phyloP scores from a whole-genome alignment of 2,113 vertebrate species.

The Hucho hucho region DNA sequence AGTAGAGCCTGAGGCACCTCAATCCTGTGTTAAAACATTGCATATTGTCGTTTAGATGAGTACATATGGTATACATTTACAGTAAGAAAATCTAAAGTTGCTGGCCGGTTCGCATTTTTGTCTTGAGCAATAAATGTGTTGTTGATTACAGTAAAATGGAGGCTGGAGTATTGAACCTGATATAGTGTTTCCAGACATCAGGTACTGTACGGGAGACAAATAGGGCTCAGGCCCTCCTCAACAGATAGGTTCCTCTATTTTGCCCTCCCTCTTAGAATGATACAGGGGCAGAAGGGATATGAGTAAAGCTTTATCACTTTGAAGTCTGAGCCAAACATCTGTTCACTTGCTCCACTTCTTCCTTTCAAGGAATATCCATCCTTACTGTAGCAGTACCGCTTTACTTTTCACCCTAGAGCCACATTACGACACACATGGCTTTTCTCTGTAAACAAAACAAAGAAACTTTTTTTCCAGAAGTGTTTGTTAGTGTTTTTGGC shows the following conservation, averaged over 20 bases:
- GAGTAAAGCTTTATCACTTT: constrained; percentile 47
- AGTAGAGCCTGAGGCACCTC: background rate
- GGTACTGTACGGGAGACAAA: constrained; percentile 47
- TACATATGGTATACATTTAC: background rate
- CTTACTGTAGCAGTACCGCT: background rate
- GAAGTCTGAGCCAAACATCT: constrained; percentile 58
- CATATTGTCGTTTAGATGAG: background rate
- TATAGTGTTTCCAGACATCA: constrained; percentile 62
- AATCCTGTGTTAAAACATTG: background rate
- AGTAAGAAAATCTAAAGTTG: background rate
- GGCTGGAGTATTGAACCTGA: constrained; percentile 49
- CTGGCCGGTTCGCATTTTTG: background rate
- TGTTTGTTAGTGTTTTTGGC: background rate
- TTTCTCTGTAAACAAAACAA: constrained; percentile 1
- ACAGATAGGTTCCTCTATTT: background rate
- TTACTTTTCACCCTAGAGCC: constrained; percentile 2
- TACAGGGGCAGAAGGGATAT: constrained; percentile 27
- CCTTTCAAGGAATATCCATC: constrained; percentile 23
- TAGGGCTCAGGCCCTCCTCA: constrained; percentile 22
- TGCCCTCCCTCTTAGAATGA: background rate
- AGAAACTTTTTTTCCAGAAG: background rate
- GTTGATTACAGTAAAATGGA: constrained; percentile 60
- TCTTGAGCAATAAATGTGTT: constrained; percentile 48
- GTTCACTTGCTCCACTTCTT: constrained; percentile 52
- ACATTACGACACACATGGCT: constrained; percentile 14